Evolutionary conservation across 2,888 invertebrate species (phyloP), one percentile per base, ranked within the genome.

Genomic region (Meganola albula): DNA sequence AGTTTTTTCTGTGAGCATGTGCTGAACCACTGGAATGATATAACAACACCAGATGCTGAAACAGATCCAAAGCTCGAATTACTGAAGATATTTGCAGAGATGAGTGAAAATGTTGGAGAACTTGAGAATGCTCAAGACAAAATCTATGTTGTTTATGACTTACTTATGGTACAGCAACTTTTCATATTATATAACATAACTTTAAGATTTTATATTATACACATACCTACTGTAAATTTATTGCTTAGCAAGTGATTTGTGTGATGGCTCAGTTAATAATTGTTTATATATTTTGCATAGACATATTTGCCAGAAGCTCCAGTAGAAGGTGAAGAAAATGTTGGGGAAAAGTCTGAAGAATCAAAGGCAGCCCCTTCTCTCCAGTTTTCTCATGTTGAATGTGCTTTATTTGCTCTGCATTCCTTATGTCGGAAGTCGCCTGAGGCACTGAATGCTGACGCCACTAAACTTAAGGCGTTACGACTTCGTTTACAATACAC

Each of bases 331-430:
- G 60, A 63, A 34, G 88, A 88, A 4, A 48, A 44, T 29, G 88
- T 88, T 31, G 65, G 66, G 31, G 69, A 63, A 4, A 73, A 72
- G 71, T 12, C 56, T 21, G 82, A 79, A 37, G 79, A 79, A 12
- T 31, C 48, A 3, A 66, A 74, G 22, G 80, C 91, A 24, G 89
- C 92, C 44, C 96, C 96, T n/a, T 92, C 94, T 39, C 89, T 98
- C 27, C 93, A 97, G 69, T 98, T 98, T 67, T 95, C 97, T 20
- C 93, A 94, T 64, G 95, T 98, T 2, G 98, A 98, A 82, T 96
- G 96, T 84, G 88, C 97, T 18, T 87, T 98, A 54, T 97, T 89
- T 65, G 88, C 90, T 7, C 77, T 92, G 24, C 92, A 92, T 60
- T 92, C 93, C 32, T 68, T 98, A 25, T 95, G 93, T 31, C 89